These are phyloP conservation scores for Drosophila azteca DNA, from an alignment of 1,140 invertebrate genomes.

Conservation along the genomic window DNA sequence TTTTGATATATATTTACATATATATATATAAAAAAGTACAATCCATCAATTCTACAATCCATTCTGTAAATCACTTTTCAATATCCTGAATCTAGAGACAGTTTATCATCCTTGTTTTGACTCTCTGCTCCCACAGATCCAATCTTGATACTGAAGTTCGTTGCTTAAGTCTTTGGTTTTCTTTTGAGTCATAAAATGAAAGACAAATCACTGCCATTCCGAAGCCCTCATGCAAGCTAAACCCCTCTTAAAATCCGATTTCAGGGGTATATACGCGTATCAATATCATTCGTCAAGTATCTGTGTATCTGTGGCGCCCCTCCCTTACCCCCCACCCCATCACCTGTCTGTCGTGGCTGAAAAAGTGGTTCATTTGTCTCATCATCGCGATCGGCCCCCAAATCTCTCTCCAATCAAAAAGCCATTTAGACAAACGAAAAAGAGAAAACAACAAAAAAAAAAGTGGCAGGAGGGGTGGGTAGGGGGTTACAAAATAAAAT, in stretches of 20 bases:
- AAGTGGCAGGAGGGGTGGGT: background rate
- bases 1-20: too few relatives aligned
- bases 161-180: too few relatives aligned
- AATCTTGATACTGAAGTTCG: too few relatives aligned
- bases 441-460: background rate
- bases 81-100: too few relatives aligned
- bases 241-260: slow-evolving; percentile 3
- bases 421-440: slow-evolving; percentile 63
- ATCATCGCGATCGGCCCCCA: slow-evolving; percentile 40
- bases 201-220: background rate
- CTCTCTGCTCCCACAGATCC: too few relatives aligned
- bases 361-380: slow-evolving; percentile 80
- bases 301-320: slow-evolving; percentile 6
- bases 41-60: too few relatives aligned
- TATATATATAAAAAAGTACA: too few relatives aligned
- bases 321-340: slow-evolving; percentile 20
- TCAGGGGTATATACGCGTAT: slow-evolving; percentile 10
- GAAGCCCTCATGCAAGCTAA: background rate
- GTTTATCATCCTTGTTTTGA: too few relatives aligned
- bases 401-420: slow-evolving; percentile 77
- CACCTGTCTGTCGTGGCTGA: slow-evolving; percentile 55
- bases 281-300: slow-evolving; percentile 44
- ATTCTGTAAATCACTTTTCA: too few relatives aligned
- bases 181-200: too few relatives aligned
- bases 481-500: slow-evolving; percentile 54